A percentile compares a stretch with the other conserved stretches of the same genome.
phyloP scores from a whole-genome alignment of 2,797 vertebrate genomes.

The Lithobates sylvaticus region DNA sequence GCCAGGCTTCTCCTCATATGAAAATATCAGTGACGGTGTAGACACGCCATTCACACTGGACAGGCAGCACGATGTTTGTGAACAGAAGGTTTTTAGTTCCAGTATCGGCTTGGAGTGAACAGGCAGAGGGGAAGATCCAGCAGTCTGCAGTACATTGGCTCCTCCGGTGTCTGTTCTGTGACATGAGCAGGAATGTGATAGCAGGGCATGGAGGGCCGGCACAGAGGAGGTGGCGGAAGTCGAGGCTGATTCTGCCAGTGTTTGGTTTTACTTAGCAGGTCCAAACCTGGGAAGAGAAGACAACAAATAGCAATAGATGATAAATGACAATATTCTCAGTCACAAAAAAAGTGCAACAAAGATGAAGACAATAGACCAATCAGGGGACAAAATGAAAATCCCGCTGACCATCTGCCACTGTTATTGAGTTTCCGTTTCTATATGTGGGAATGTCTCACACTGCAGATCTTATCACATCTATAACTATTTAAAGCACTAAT shows the following conservation, averaged over 20 bases:
- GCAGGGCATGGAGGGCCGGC: background rate
- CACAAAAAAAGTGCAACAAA: too few relatives aligned
- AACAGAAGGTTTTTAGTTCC: constrained; percentile 2
- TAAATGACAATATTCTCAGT: too few relatives aligned
- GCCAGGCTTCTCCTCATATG: too few relatives aligned
- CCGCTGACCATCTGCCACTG: too few relatives aligned
- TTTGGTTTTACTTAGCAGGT: constrained; percentile 82
- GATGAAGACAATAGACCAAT: too few relatives aligned
- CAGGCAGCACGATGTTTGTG: background rate
- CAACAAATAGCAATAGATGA: constrained; percentile 9
- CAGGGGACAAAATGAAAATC: too few relatives aligned
- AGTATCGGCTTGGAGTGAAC: background rate
- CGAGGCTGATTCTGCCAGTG: background rate
- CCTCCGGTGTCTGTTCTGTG: background rate
- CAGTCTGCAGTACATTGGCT: background rate
- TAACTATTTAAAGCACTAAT: too few relatives aligned
- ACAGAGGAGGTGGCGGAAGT: constrained; percentile 5
- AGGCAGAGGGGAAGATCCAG: background rate
- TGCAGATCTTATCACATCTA: too few relatives aligned
- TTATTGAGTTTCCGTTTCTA: too few relatives aligned
- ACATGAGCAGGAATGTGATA: constrained; percentile 1
- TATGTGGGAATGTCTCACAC: too few relatives aligned
- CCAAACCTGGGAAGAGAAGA: constrained; percentile 85
- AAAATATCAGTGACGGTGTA: constrained; percentile 3
- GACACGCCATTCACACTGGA: constrained; percentile 12